These are phyloP conservation scores for Cyclopterus lumpus DNA, from an alignment of 2,797 vertebrate species.

Conservation along the genomic window DNA sequence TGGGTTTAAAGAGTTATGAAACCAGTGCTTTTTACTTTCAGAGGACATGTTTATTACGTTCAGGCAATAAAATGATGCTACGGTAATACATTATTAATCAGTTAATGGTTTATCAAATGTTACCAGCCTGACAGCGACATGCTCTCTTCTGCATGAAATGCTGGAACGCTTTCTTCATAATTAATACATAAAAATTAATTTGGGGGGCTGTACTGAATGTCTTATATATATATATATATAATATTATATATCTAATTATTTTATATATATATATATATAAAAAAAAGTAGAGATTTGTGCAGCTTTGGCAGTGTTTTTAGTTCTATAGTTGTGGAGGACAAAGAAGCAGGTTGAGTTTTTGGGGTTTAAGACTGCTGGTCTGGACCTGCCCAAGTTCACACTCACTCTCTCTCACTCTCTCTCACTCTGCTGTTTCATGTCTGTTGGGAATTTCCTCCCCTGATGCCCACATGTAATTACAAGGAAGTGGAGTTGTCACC, in stretches of 20 bases:
- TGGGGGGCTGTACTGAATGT: no score
- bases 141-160: not conserved
- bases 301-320: not conserved
- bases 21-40: no score
- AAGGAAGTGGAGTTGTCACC: constrained; percentile 68
- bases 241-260: no score
- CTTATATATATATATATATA: no score
- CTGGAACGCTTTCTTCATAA: not conserved
- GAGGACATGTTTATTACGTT: no score
- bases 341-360: not conserved
- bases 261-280: no score
- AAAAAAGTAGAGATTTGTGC: no score
- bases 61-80: no score
- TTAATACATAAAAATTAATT: no score
- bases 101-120: not conserved
- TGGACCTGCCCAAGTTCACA: constrained; percentile 39
- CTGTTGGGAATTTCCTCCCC: constrained; percentile 82
- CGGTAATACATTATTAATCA: not conserved
- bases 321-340: not conserved
- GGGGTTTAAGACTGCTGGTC: constrained; percentile 28
- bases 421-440: constrained; percentile 40
- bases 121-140: not conserved
- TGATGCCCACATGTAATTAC: constrained; percentile 67
- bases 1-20: no score
- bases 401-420: not conserved